Percentiles rank a stretch among this genome's conserved stretches.
Evolutionary conservation across 2,797 vertebrate genomes (phyloP).

Genomic region (Brotula barbata): DNA sequence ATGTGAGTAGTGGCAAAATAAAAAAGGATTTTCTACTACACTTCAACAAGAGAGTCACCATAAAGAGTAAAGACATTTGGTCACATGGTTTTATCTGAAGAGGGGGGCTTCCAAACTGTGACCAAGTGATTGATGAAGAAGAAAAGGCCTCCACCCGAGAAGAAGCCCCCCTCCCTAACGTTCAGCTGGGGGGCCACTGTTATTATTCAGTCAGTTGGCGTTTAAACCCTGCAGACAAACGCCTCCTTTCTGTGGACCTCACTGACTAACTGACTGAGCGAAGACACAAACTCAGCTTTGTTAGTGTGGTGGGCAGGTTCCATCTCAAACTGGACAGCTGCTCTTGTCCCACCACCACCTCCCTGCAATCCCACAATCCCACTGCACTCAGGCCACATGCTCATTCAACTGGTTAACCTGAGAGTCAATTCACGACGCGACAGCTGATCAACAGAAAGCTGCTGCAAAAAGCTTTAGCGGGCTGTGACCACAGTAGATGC

Average conservation of each 20-base stretch:
- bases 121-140: constrained; percentile 66
- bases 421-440: constrained; percentile 44
- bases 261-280: constrained; percentile 38
- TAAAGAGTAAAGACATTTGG: constrained; percentile 34
- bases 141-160: constrained; percentile 58
- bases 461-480: constrained; percentile 13
- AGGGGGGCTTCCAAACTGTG: constrained; percentile 53
- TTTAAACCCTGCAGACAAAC: constrained; percentile 69
- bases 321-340: constrained; percentile 72
- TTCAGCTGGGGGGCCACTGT: constrained; percentile 57
- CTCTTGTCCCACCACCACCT: constrained; percentile 42
- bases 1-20: no score
- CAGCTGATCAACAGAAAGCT: constrained; percentile 43
- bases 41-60: constrained; percentile 59
- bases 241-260: constrained; percentile 62
- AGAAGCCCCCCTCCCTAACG: constrained; percentile 60
- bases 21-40: no score
- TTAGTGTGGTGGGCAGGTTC: constrained; percentile 60
- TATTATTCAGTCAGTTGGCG: constrained; percentile 64
- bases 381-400: constrained; percentile 45
- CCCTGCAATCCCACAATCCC: constrained; percentile 5
- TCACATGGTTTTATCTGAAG: constrained; percentile 51
- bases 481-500: no score
- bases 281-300: constrained; percentile 76
- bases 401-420: constrained; percentile 44